Evolutionary conservation across 1,140 invertebrate genomes (phyloP).

Genomic region (Brachionus angularis): DNA sequence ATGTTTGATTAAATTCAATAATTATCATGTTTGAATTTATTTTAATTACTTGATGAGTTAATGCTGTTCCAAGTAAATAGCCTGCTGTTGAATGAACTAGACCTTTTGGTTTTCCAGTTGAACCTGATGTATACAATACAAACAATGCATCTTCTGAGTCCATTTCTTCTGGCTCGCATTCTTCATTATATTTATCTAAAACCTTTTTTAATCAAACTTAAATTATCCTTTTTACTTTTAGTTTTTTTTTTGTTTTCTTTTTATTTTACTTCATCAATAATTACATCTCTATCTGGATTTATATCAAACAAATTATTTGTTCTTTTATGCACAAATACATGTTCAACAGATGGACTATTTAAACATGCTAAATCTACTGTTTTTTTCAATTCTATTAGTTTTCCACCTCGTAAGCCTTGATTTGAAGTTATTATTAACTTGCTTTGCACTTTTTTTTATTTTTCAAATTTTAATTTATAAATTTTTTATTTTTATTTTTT

Average conservation of each 20-base stretch:
- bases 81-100: slow-evolving; percentile 61
- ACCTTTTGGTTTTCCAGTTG: slow-evolving; percentile 63
- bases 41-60: no score
- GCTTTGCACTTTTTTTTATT: slow-evolving; percentile 54
- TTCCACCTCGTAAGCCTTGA: slow-evolving; percentile 60
- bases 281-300: slow-evolving; percentile 48
- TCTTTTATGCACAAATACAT: slow-evolving; percentile 59
- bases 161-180: slow-evolving; percentile 57
- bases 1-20: slow-evolving; percentile 8
- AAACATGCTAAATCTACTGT: slow-evolving; percentile 60
- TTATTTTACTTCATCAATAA: slow-evolving; percentile 52
- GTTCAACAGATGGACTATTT: slow-evolving; percentile 55
- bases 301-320: slow-evolving; percentile 47
- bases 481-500: no score
- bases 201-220: slow-evolving; percentile 19
- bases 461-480: background rate
- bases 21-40: no score
- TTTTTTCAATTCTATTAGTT: slow-evolving; percentile 59
- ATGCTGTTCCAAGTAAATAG: slow-evolving; percentile 61
- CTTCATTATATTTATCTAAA: slow-evolving; percentile 45
- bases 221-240: background rate
- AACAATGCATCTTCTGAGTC: slow-evolving; percentile 62
- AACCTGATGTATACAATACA: slow-evolving; percentile 63
- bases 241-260: slow-evolving; percentile 47
- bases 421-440: slow-evolving; percentile 61